Conservation (phyloP, 2,888 invertebrate species). For the Chydorus sphaericus region DNA sequence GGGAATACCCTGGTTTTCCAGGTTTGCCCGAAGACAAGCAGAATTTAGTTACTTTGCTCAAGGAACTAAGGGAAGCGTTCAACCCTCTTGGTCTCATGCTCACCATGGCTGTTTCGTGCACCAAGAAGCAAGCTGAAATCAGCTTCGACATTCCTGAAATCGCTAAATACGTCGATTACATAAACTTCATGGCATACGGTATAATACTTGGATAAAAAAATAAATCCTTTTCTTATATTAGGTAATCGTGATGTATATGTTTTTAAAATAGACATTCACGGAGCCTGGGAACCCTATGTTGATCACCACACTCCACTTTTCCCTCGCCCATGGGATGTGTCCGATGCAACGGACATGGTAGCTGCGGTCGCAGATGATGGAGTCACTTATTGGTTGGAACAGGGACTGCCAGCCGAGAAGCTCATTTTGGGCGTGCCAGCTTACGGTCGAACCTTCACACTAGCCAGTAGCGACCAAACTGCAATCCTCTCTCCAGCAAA, state of each 20-base stretch:
- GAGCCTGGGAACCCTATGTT: slow-evolving; percentile 20
- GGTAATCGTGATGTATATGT: slow-evolving; percentile 48
- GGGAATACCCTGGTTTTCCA: slow-evolving; percentile 30
- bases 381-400: slow-evolving; percentile 37
- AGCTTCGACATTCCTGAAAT: slow-evolving; percentile 46
- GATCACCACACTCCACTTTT: slow-evolving; percentile 12
- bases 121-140: slow-evolving; percentile 27
- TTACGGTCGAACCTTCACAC: slow-evolving; percentile 51
- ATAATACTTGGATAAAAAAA: too few species aligned
- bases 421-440: slow-evolving; percentile 51
- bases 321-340: neutral
- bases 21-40: slow-evolving; percentile 23
- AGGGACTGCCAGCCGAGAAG: slow-evolving; percentile 44
- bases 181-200: slow-evolving; percentile 9
- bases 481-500: slow-evolving; percentile 39
- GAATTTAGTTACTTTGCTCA: slow-evolving; percentile 38
- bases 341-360: neutral
- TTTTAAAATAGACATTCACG: slow-evolving; percentile 31
- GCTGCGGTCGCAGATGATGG: slow-evolving; percentile 23
- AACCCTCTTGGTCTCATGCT: slow-evolving; percentile 36
- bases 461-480: slow-evolving; percentile 32
- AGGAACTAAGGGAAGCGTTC: slow-evolving; percentile 40
- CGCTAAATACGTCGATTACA: slow-evolving; percentile 29
- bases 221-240: too few species aligned
- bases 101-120: slow-evolving; percentile 44